Evolutionary conservation across 53 echinoderm and acorn worm genomes (phyloP).

Genomic region (Actinopyga echinites): DNA sequence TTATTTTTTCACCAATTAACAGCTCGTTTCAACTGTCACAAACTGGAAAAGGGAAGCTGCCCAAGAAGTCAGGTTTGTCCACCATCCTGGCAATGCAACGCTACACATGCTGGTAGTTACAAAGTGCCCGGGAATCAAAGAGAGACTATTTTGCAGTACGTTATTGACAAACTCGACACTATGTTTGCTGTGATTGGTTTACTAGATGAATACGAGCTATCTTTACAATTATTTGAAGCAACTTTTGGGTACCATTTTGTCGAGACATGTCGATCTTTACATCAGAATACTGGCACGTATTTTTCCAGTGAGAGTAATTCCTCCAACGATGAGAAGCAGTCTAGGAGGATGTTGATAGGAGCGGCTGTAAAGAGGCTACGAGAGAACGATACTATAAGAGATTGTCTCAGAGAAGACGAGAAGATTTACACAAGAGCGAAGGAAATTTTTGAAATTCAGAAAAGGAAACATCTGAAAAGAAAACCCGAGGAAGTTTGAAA

Average conservation of each 20-base stretch:
- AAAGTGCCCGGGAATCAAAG: not conserved
- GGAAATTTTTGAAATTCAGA: slow-evolving; percentile 39
- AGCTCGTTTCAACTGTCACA: slow-evolving; percentile 12
- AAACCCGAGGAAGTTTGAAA: no score
- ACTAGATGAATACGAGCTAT: slow-evolving; percentile 41
- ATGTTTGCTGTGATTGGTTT: slow-evolving; percentile 59
- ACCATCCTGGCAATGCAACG: not conserved
- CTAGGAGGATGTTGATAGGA: not conserved
- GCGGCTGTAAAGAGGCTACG: not conserved
- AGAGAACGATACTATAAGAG: not conserved
- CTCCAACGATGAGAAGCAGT: not conserved
- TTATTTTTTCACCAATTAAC: slow-evolving; percentile 35
- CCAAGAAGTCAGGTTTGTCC: not conserved
- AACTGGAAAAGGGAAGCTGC: not conserved
- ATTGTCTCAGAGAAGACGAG: slow-evolving; percentile 23
- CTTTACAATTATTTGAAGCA: slow-evolving; percentile 44
- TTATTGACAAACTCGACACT: slow-evolving; percentile 36
- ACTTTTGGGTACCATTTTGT: slow-evolving; percentile 26
- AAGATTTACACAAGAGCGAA: slow-evolving; percentile 28
- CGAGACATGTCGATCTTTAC: not conserved
- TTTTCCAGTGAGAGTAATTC: not conserved
- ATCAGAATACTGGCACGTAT: not conserved
- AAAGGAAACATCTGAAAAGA: not conserved
- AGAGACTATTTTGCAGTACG: slow-evolving; percentile 9
- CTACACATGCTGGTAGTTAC: slow-evolving; percentile 10